Percentiles rank a stretch among this genome's conserved stretches.
phyloP scores from a whole-genome alignment of 2,113 vertebrate species.

The Thamnophis sirtalis region DNA sequence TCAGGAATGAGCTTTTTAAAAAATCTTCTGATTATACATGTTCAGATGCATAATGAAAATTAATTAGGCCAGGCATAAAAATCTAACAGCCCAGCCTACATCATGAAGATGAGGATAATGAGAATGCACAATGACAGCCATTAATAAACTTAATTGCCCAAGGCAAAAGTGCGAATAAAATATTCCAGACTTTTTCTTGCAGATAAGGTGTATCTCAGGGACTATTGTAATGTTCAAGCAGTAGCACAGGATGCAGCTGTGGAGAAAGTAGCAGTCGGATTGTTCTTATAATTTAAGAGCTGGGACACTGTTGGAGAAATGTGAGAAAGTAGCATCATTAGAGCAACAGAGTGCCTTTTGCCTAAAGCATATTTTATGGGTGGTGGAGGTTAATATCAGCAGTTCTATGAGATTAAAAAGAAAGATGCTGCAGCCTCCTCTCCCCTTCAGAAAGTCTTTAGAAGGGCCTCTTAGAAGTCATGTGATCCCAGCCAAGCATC shows the following conservation, averaged over 20 bases:
- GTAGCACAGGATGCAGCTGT: too few species aligned
- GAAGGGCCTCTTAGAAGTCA: not conserved
- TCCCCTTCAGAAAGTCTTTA: not conserved
- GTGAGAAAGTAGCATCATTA: not conserved
- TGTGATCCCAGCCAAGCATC: not conserved
- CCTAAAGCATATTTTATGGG: not conserved
- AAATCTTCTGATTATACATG: constrained; percentile 39
- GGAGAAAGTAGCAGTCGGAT: not conserved
- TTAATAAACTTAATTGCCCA: not conserved
- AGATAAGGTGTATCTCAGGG: not conserved
- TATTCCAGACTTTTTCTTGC: not conserved
- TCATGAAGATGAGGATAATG: not conserved
- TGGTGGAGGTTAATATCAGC: not conserved
- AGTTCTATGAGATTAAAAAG: not conserved
- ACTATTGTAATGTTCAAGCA: not conserved
- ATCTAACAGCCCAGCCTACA: not conserved
- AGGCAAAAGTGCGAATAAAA: not conserved
- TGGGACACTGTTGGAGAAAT: not conserved
- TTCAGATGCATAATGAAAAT: constrained; percentile 38
- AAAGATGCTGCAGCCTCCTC: not conserved
- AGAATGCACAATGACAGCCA: constrained; percentile 8
- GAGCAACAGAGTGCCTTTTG: not conserved
- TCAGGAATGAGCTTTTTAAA: constrained; percentile 38
- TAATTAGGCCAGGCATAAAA: constrained; percentile 26
- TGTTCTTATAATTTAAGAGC: not conserved